A percentile compares a stretch with the other conserved stretches of the same genome.
phyloP scores from a whole-genome alignment of 2,888 invertebrate species.

The Apamea epomidion region DNA sequence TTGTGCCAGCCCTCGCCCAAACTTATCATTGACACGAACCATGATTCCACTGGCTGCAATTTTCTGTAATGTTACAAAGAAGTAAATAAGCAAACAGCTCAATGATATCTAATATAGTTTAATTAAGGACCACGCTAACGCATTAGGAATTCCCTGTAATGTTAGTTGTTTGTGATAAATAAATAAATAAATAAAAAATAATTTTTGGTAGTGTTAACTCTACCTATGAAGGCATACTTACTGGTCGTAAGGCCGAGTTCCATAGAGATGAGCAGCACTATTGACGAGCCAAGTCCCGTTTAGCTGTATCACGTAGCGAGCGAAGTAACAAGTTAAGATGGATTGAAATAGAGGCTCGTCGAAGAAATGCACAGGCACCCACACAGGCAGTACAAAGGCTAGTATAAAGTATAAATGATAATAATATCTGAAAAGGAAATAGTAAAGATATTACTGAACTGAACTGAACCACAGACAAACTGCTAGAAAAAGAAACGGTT shows the following conservation, averaged over 20 bases:
- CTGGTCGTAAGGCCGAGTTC: conserved; percentile 94
- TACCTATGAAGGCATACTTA: conserved; percentile 77
- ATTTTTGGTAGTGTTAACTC: neutral
- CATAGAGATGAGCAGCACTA: conserved; percentile 95
- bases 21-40: conserved; percentile 92
- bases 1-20: conserved; percentile 98
- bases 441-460: neutral
- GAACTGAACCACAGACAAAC: neutral
- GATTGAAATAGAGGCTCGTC: conserved; percentile 91
- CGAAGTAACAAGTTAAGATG: conserved; percentile 91
- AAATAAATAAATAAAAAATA: no score
- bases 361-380: conserved; percentile 93
- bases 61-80: conserved; percentile 85
- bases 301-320: conserved; percentile 91
- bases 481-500: neutral
- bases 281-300: conserved; percentile 96
- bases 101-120: neutral
- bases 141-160: no score
- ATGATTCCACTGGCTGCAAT: conserved; percentile 95
- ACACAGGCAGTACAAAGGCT: conserved; percentile 91
- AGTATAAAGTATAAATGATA: conserved; percentile 90
- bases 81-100: conserved; percentile 17
- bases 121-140: no score
- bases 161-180: no score
- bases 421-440: conserved; percentile 91